These are phyloP conservation scores for Ferrisia virgata DNA, from an alignment of 2,888 invertebrate genomes.

Conservation along the genomic window DNA sequence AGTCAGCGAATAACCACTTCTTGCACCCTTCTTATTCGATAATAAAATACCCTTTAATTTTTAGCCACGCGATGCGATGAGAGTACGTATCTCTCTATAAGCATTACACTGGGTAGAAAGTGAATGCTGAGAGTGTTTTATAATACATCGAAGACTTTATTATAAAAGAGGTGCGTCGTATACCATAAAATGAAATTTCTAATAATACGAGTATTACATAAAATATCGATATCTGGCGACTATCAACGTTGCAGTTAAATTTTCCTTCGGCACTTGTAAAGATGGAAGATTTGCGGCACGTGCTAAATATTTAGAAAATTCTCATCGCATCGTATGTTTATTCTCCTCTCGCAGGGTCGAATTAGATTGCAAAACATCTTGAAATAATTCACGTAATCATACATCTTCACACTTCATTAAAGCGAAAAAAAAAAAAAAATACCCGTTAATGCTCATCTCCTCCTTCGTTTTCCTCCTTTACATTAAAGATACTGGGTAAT, in stretches of 20 bases:
- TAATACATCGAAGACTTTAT: not conserved
- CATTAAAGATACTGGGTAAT: not conserved
- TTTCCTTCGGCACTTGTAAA: not conserved
- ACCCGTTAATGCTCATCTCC: no score
- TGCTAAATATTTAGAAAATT: not conserved
- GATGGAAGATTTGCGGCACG: no score
- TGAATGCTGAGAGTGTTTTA: not conserved
- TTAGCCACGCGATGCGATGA: no score
- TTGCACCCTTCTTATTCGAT: not conserved
- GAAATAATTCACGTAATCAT: not conserved
- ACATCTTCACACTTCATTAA: not conserved
- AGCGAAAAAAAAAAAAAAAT: not conserved
- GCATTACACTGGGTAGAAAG: no score
- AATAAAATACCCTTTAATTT: not conserved
- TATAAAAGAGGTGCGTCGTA: no score
- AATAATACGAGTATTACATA: no score
- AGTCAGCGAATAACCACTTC: not conserved
- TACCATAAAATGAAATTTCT: no score
- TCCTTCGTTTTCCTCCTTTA: not conserved
- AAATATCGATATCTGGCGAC: not conserved
- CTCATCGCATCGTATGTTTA: no score
- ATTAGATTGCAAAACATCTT: not conserved
- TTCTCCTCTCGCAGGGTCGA: no score
- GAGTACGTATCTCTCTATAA: not conserved
- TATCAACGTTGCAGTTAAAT: not conserved